These are phyloP conservation scores for Pocota personata DNA, from an alignment of 2,888 invertebrate genomes.

Conservation along the genomic window DNA sequence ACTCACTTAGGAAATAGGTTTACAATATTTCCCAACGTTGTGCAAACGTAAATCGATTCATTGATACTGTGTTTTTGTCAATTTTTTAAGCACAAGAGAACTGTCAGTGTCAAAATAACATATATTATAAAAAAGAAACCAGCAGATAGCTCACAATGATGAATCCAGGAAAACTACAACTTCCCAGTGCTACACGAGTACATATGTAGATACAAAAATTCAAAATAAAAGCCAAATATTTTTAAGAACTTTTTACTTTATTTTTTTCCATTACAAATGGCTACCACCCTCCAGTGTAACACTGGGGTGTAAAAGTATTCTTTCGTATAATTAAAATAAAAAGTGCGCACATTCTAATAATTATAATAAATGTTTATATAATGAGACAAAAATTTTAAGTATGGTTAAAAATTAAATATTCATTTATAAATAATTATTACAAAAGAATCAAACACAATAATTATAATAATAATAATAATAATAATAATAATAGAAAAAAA, in stretches of 20 bases:
- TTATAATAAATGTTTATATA: slow-evolving; percentile 35
- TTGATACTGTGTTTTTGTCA: too few species aligned
- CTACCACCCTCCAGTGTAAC: slow-evolving; percentile 36
- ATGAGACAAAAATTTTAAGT: slow-evolving; percentile 38
- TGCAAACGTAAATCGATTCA: too few species aligned
- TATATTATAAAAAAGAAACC: too few species aligned
- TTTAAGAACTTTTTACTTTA: slow-evolving; percentile 46
- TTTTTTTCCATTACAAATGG: slow-evolving; percentile 38
- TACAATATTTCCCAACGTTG: too few species aligned
- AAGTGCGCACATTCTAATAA: slow-evolving; percentile 53
- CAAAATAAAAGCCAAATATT: not conserved
- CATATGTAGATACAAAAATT: too few species aligned
- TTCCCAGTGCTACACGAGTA: too few species aligned
- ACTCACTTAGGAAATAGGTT: too few species aligned
- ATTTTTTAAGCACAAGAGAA: too few species aligned
- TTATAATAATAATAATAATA: slow-evolving; percentile 24
- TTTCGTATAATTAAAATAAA: slow-evolving; percentile 46
- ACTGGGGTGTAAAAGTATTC: slow-evolving; percentile 50
- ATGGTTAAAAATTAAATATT: slow-evolving; percentile 62
- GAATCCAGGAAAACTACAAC: too few species aligned
- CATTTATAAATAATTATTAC: slow-evolving; percentile 68
- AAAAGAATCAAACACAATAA: slow-evolving; percentile 43
- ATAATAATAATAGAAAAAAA: slow-evolving; percentile 2
- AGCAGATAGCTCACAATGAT: too few species aligned
- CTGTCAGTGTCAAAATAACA: too few species aligned